Conservation (phyloP, 2,797 vertebrate species). For the Phalanger gymnotis region DNA sequence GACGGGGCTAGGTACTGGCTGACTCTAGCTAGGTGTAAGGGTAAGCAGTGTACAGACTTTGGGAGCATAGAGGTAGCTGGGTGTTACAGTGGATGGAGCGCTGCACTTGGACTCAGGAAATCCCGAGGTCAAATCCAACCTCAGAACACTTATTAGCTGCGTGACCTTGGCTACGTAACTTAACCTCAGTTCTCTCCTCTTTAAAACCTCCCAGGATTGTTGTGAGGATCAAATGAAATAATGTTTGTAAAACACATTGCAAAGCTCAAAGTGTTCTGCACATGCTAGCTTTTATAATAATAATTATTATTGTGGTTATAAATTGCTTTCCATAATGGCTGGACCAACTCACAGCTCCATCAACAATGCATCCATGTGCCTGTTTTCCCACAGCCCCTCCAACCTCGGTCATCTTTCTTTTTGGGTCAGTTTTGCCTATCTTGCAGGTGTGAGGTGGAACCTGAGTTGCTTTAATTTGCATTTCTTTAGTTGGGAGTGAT, state of each 20-base stretch:
- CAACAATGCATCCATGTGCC: no score
- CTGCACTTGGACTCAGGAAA: background rate
- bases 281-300: background rate
- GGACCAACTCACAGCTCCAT: background rate
- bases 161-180: background rate
- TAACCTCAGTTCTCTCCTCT: background rate
- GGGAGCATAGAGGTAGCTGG: background rate
- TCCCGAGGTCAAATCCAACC: background rate
- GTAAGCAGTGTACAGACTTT: background rate
- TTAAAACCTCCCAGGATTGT: background rate
- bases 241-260: background rate
- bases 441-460: background rate
- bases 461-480: background rate
- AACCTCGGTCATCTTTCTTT: background rate
- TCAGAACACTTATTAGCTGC: background rate
- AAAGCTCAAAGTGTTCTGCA: background rate
- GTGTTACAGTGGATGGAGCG: background rate
- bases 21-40: background rate
- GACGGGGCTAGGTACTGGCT: background rate
- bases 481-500: background rate
- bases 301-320: no score
- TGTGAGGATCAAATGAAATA: background rate
- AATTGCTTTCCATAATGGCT: background rate
- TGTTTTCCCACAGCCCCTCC: no score
- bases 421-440: background rate